Evolutionary conservation across 2,113 vertebrate genomes (phyloP).

Genomic region (Eidolon helvum): DNA sequence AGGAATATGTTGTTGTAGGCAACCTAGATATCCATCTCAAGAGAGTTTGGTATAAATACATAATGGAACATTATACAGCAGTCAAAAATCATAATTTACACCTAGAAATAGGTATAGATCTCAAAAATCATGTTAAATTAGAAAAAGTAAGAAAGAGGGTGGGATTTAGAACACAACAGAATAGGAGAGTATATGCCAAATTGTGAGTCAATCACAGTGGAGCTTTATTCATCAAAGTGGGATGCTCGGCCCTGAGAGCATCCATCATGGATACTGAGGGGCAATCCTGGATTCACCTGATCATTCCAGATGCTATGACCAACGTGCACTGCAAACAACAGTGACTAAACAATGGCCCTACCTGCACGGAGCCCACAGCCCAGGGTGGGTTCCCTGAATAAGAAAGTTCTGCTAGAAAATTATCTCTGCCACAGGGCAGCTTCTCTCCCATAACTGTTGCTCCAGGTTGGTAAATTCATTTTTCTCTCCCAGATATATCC

Average conservation of each 20-base stretch:
- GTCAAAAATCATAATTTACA: background rate
- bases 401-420: background rate
- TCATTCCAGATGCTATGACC: background rate
- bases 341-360: background rate
- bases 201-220: background rate
- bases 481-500: background rate
- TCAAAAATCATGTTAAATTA: background rate
- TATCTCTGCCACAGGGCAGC: background rate
- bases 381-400: background rate
- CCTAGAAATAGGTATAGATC: background rate
- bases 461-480: background rate
- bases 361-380: background rate
- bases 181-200: background rate
- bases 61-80: background rate
- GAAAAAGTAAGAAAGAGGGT: background rate
- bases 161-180: background rate
- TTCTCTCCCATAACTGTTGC: background rate
- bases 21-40: background rate
- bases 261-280: rapidly evolving
- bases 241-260: background rate
- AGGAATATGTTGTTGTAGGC: background rate
- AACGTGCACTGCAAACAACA: background rate
- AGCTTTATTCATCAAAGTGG: background rate
- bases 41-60: background rate
- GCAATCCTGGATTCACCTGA: background rate